phyloP scores from a whole-genome alignment of 2,797 vertebrate species.

The Knipowitschia caucasica region DNA sequence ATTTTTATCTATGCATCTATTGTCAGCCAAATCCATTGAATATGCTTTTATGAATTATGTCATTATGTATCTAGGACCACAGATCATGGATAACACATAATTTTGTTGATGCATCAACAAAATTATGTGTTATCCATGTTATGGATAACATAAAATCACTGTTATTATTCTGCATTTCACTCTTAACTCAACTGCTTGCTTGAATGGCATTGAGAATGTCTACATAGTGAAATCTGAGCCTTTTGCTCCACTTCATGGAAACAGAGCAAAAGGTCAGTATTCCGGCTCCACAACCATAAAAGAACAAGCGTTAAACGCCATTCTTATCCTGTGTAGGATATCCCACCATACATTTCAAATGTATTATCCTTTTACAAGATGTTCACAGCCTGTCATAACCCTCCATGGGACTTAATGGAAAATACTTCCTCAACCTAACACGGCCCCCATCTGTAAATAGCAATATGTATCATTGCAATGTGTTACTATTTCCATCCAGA shows the following conservation, averaged over 20 bases:
- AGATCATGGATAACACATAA: no score
- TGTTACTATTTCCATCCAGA: conserved; percentile 40
- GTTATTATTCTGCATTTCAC: no score
- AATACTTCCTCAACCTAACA: conserved; percentile 27
- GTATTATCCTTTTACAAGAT: conserved; percentile 5
- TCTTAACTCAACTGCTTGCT: conserved; percentile 4
- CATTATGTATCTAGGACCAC: neutral
- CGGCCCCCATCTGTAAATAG: conserved; percentile 51
- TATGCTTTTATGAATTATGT: neutral
- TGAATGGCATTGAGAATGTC: conserved; percentile 30
- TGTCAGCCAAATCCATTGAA: neutral
- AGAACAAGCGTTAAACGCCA: conserved; percentile 14
- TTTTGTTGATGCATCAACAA: no score
- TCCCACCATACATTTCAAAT: conserved; percentile 12
- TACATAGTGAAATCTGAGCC: conserved; percentile 61
- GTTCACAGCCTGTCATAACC: conserved; percentile 17
- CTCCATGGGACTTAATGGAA: conserved; percentile 15
- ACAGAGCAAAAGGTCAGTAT: conserved; percentile 15
- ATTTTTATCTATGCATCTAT: neutral
- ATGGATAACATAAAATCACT: no score
- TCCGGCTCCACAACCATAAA: conserved; percentile 29
- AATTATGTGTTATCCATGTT: no score
- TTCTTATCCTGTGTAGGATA: conserved; percentile 26
- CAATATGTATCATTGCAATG: conserved; percentile 30
- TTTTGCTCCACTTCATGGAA: conserved; percentile 32